Conservation (phyloP, 2,797 vertebrate genomes). For the Chelmon rostratus region DNA sequence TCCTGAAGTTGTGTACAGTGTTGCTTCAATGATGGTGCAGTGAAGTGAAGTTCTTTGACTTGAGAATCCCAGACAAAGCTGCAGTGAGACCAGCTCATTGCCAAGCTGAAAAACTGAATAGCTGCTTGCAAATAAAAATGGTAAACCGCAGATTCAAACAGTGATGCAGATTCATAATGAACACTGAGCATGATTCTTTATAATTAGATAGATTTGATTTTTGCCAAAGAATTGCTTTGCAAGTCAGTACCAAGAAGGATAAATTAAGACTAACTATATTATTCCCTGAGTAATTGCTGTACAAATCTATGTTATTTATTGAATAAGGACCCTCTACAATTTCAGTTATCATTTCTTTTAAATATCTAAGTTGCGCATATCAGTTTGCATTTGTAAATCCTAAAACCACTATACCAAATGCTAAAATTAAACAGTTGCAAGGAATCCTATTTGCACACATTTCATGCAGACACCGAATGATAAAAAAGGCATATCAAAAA, state of each 20-base stretch:
- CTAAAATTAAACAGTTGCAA: slow-evolving; percentile 64
- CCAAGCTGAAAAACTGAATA: slow-evolving; percentile 66
- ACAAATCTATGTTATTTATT: slow-evolving; percentile 83
- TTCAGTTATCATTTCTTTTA: slow-evolving; percentile 79
- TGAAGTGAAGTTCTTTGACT: slow-evolving; percentile 80
- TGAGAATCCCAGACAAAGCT: slow-evolving; percentile 78
- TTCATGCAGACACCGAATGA: slow-evolving; percentile 61
- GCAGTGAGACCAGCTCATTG: slow-evolving; percentile 62
- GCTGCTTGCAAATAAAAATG: slow-evolving; percentile 77
- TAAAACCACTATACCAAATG: slow-evolving; percentile 63
- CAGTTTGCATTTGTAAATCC: slow-evolving; percentile 77
- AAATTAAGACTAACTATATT: slow-evolving; percentile 80
- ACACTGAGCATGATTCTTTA: slow-evolving; percentile 73
- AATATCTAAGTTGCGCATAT: slow-evolving; percentile 81
- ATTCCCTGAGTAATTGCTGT: slow-evolving; percentile 81
- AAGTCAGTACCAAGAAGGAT: slow-evolving; percentile 83
- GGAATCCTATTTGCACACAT: slow-evolving; percentile 79
- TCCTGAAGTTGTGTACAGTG: slow-evolving; percentile 83
- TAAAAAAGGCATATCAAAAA: slow-evolving; percentile 70
- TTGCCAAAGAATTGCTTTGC: slow-evolving; percentile 86
- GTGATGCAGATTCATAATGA: slow-evolving; percentile 62
- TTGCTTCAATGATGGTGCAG: slow-evolving; percentile 82
- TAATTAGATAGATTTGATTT: slow-evolving; percentile 80
- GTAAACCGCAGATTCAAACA: slow-evolving; percentile 65
- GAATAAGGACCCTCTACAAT: slow-evolving; percentile 78